Percentiles rank a stretch among this genome's conserved stretches.
Conservation (phyloP, 1,140 invertebrate species). For the Calosoma granatense region DNA sequence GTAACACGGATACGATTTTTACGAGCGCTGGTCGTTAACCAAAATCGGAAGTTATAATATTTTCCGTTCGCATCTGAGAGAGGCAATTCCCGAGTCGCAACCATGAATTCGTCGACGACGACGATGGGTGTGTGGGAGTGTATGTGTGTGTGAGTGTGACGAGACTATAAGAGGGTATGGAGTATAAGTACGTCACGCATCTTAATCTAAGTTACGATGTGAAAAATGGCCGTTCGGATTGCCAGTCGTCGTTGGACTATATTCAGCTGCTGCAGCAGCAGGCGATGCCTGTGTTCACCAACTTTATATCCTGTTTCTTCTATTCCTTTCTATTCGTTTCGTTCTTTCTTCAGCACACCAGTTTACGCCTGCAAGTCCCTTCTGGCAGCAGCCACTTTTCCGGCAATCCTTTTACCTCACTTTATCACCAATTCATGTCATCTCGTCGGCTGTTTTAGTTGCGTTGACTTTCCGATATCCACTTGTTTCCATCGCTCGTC, state of each 20-base stretch:
- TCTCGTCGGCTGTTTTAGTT: constrained; percentile 2
- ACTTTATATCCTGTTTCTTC: background rate
- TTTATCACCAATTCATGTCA: constrained; percentile 5
- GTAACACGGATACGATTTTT: background rate
- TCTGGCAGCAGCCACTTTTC: background rate
- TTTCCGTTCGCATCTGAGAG: constrained; percentile 3
- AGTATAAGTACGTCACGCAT: background rate
- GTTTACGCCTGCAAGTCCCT: background rate
- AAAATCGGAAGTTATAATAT: constrained; percentile 8
- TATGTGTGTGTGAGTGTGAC: too few species aligned
- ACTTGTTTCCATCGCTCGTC: background rate
- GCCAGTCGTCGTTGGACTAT: background rate
- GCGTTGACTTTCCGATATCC: constrained; percentile 4
- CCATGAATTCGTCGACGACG: background rate
- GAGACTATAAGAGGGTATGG: background rate
- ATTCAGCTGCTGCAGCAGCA: too few species aligned
- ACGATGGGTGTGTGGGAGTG: too few species aligned
- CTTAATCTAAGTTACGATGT: constrained; percentile 9
- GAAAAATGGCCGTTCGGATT: background rate
- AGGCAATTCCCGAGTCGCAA: background rate
- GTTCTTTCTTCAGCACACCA: background rate
- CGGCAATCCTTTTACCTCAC: constrained; percentile 1
- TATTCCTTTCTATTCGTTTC: background rate
- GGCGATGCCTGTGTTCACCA: too few species aligned
- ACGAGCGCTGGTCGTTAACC: constrained; percentile 3